These are phyloP conservation scores for Oophaga pumilio DNA, from an alignment of 2,113 vertebrate genomes.

Conservation along the genomic window DNA sequence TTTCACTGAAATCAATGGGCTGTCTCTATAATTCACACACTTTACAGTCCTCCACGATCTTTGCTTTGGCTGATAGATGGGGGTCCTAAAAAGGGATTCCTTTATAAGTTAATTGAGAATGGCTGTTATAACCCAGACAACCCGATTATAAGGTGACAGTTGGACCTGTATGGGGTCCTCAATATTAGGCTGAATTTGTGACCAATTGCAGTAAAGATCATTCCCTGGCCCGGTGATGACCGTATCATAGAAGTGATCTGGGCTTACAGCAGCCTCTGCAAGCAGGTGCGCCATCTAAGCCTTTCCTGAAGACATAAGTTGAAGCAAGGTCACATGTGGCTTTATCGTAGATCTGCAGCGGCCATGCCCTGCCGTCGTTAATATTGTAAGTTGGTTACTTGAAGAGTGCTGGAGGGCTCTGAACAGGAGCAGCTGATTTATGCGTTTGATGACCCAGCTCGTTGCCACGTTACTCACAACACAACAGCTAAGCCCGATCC, in stretches of 20 bases:
- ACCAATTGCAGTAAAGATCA: background rate
- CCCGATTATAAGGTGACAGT: no score
- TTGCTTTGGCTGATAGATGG: background rate
- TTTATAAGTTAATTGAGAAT: background rate
- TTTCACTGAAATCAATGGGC: background rate
- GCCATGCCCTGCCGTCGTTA: background rate
- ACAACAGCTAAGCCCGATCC: constrained; percentile 46
- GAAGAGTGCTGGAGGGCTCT: constrained; percentile 15
- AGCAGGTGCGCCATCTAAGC: constrained; percentile 34
- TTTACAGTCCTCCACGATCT: background rate
- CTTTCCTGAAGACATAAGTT: constrained; percentile 29
- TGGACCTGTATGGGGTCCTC: background rate
- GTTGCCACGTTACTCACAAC: constrained; percentile 51
- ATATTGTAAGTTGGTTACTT: constrained; percentile 34
- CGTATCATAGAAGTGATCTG: background rate
- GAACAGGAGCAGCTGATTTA: constrained; percentile 50
- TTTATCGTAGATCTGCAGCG: background rate
- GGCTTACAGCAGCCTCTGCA: background rate
- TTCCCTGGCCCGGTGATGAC: background rate
- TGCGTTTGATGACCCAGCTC: constrained; percentile 22
- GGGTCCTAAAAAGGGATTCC: background rate
- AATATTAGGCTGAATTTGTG: background rate
- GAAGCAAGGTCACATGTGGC: constrained; percentile 39
- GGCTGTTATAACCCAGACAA: background rate
- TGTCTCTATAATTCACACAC: background rate